Base-by-base conservation (phyloP, 2,797 vertebrate genomes). In the Artibeus jamaicensis region DNA sequence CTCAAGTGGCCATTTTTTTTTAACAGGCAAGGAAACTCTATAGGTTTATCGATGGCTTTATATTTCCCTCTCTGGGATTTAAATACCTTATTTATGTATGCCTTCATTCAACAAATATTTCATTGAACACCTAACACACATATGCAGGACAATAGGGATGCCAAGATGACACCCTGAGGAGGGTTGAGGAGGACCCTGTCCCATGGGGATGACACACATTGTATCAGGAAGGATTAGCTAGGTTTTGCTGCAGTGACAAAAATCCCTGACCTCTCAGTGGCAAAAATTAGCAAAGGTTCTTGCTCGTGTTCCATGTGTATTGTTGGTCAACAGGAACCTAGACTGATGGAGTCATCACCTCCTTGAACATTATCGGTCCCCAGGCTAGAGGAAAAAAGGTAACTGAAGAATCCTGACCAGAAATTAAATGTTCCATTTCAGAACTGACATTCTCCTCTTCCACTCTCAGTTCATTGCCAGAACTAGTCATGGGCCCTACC, bases 1-100 rank as follows among this genome's bases (percentile, higher is more conserved):
- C 70, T 93, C 81, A 76, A 77, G 73, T 84, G 93, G n/a, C n/a
- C 42, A 22, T 95, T 92, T 89, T 65, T 48, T 79, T 71, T 62
- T 85, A 87, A 84, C 19, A 92, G 53, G 15, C 15, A 42, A 32
- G n/a, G n/a, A 81, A 89, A 91, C 21, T 50, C 18, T 74, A 1
- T 24, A 39, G 46, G 90, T 91, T 87, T 62, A 91, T 78, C 46
- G 59, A 39, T 71, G 55, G 1, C 22, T 87, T 96, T 87, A 67
- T 90, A 34, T 91, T 85, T 59, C 78, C 94, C 73, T 86, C 15
- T 26, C 77, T 93, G 77, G 82, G 19, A 81, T 85, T 83, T 82
- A 78, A 84, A 82, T 29, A n/a, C 15, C 21, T 82, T 85, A 79
- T 53, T 78, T 89, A 73, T 78, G 9, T 90, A 46, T 50, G 32